Percentiles rank a stretch among this genome's conserved stretches.
Evolutionary conservation across 2,888 invertebrate species (phyloP).

Genomic region (Odontocolon sp.): DNA sequence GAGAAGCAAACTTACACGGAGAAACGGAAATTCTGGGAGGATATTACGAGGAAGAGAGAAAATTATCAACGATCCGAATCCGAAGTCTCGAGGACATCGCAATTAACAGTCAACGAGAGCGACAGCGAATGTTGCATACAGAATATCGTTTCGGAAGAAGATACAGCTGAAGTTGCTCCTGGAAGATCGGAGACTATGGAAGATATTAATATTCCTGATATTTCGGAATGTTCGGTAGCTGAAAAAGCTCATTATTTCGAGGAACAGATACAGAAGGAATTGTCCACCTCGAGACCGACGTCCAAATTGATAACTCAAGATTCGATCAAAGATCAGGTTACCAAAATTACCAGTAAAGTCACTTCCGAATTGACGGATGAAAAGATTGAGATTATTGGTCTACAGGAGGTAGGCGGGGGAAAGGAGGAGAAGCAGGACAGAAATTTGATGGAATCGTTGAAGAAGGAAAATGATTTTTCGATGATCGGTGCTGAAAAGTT

Average conservation of each 20-base stretch:
- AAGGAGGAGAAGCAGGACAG: slow-evolving; percentile 48
- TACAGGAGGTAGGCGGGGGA: slow-evolving; percentile 18
- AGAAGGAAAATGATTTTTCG: slow-evolving; percentile 16
- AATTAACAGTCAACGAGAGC: slow-evolving; percentile 76
- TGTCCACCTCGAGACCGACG: slow-evolving; percentile 69
- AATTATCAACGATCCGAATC: slow-evolving; percentile 78
- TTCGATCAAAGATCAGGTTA: slow-evolving; percentile 56
- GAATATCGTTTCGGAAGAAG: slow-evolving; percentile 72
- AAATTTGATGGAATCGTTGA: slow-evolving; percentile 34
- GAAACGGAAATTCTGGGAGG: slow-evolving; percentile 79
- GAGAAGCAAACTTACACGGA: slow-evolving; percentile 79
- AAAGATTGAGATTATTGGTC: not conserved
- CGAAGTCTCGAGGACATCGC: slow-evolving; percentile 76
- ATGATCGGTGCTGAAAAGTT: slow-evolving; percentile 1
- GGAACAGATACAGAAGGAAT: slow-evolving; percentile 84
- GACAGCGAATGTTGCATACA: slow-evolving; percentile 75
- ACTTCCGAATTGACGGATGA: not conserved
- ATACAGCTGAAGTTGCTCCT: slow-evolving; percentile 68
- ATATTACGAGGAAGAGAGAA: slow-evolving; percentile 76
- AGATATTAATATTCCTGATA: slow-evolving; percentile 78
- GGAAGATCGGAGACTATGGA: slow-evolving; percentile 73
- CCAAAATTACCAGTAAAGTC: slow-evolving; percentile 15
- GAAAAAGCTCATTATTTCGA: slow-evolving; percentile 84
- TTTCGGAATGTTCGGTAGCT: slow-evolving; percentile 83
- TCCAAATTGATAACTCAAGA: slow-evolving; percentile 65